Base-by-base conservation (phyloP, 2,888 invertebrate genomes). In the Hemithea aestivaria region DNA sequence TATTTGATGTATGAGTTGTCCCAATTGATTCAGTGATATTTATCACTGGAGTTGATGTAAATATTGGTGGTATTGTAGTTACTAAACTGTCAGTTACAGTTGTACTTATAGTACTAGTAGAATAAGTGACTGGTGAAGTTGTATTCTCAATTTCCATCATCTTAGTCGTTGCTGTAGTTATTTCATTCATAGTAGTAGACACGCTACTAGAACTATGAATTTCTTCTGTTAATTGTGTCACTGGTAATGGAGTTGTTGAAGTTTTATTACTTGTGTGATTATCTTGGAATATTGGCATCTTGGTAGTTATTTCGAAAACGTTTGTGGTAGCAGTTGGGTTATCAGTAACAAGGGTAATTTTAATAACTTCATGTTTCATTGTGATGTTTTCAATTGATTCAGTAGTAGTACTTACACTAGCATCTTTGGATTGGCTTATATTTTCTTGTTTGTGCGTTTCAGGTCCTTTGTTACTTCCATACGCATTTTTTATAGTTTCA, bases 271-370 rank as follows among this genome's bases (percentile, higher is more conserved):
- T 51, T 7, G 40, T 48, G 9, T 46, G 11, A 8, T 41, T 39
- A n/a, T 67, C 65, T 27, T 65, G 56, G 28, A 66, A 62, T 25
- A 58, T 37, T 2, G 79, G 76, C 25, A 62, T 44, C 58, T 66
- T 70, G 1, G 84, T 82, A 1, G 79, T 73, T 7, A 76, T 48
- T 56, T 79, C 79, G 45, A 73, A 64, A 25, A 63, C 56, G 8
- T 58, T 62, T 6, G 66, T 57, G 22, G 56, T 2, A 9, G 52
- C 65, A 20, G 62, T 45, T 16, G 62, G 61, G 10, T 60, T 55
- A 27, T 71, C 66, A 26, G 65, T 58, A 20, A 73, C 51, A 3
- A 70, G 60, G 24, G 71, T 76, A 31, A 73, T 75, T 55, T 69
- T 73, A 10, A 73, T 56, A 0, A 68, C 48, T 53, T 73, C 62